A percentile compares a stretch with the other conserved stretches of the same genome.
Conservation (phyloP, 2,113 vertebrate genomes). For the Plecturocebus donacophilus region DNA sequence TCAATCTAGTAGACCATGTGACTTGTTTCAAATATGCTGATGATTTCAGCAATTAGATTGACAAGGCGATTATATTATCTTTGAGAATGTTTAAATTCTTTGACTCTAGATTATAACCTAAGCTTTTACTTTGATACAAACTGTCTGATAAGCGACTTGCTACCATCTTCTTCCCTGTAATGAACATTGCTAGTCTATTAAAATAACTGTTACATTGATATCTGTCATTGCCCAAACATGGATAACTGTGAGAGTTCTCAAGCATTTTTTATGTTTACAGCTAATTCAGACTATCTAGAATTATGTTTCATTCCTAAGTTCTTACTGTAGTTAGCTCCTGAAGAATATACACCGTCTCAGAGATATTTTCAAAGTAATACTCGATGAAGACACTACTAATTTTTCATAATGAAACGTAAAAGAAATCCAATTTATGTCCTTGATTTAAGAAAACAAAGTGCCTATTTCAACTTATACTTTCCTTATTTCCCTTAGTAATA, state of each 20-base stretch:
- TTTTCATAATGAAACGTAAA: background rate
- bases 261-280: constrained; percentile 28
- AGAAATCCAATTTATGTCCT: background rate
- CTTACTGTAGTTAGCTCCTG: constrained; percentile 1
- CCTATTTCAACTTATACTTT: background rate
- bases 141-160: background rate
- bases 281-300: constrained; percentile 8
- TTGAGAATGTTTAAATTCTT: background rate
- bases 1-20: background rate
- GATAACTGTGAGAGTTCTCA: constrained; percentile 10
- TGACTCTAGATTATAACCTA: background rate
- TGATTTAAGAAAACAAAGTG: constrained; percentile 3
- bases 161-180: background rate
- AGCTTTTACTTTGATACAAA: background rate
- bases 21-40: background rate
- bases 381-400: background rate
- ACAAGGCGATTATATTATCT: background rate
- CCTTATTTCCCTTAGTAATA: background rate
- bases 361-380: background rate
- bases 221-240: constrained; percentile 38
- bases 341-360: background rate
- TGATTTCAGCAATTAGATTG: background rate
- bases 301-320: background rate
- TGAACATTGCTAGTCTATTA: background rate
- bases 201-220: constrained; percentile 5